Evolutionary conservation across 53 echinoderm and acorn worm species (phyloP), one percentile per base, ranked within the genome.

Genomic region (Patiria pectinifera): DNA sequence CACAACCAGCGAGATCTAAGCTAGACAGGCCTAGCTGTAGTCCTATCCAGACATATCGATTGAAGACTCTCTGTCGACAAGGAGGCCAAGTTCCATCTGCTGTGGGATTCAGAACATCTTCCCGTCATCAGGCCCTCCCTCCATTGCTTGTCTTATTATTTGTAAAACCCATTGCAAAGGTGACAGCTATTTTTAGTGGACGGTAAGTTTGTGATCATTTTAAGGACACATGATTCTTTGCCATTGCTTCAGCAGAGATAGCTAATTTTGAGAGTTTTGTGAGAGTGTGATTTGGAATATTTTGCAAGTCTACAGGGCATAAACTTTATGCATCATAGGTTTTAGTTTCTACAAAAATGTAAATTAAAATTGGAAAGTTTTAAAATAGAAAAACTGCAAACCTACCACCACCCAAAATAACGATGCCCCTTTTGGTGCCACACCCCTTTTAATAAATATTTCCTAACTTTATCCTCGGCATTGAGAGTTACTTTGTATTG

Each of bases 91-190:
- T 78, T 44, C 15, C 14, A 5, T 24, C 19, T 1, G 15, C 60
- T 9, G 60, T 9, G 26, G 80, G 89, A 4, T 90, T 90, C 70
- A 80, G 59, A 60, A 90, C 90, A 8, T 90, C 90, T 4, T 6
- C 81, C 16, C 81, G 47, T 0, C 81, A 21, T 69, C 90, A 23
- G 0, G 90, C 82, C 69, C 4, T 90, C 48, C 88, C 93, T 12
- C 83, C 93, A 11, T 45, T 93, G 26, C 18, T 93, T 11, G 83
- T 80, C 9, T 23, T 93, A 35, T 49, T 93, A 9, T 25, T 93
- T 60, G 69, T 93, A 12, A 93, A 93, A 62, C 93, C 93, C 62
- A 87, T 93, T 7, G 83, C 93, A 11, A 93, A 93, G 47, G 14
- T 93, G 62, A 78, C 87, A 16, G 93, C 88, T 12, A 62, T 93